Evolutionary conservation across 2,797 vertebrate genomes (phyloP), one percentile per base, ranked within the genome.

Genomic region (Oophaga sylvatica): DNA sequence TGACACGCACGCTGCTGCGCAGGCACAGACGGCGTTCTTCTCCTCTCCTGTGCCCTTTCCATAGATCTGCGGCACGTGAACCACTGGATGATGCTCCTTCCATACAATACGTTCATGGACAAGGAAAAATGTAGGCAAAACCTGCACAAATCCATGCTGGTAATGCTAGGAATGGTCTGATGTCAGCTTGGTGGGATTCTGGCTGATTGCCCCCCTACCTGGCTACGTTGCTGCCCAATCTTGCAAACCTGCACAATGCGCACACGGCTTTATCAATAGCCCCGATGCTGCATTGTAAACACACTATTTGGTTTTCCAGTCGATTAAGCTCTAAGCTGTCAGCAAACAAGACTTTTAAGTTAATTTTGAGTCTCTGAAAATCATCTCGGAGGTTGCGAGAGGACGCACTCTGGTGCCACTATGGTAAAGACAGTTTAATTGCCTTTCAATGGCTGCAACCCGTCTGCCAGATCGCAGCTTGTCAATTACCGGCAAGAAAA

Each of bases 261-360:
- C 93, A 94, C 94, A 91, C 80, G 90, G 94, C 95, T 95, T 93
- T 93, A 94, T 92, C 92, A 93, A 93, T 93, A 94, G 94, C 90
- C 90, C 90, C 90, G 59, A 90, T 88, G 90, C 94, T 94, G 95
- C 95, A 95, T 93, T 91, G 92, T 93, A 93, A 94, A 93, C 94
- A 92, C 95, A 95, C 95, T 94, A 93, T 95, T 96, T 95, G 94
- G 94, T 95, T 95, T 41, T 96, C 94, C 94, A 95, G 95, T 96
- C 95, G 96, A 96, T 96, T 95, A 95, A 95, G 95, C 95, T 95
- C 95, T 96, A 95, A 96, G 95, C 95, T 96, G 96, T 96, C 95
- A 94, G 96, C 95, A 96, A 96, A 96, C 95, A 96, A 94, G 94
- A 95, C 95, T 95, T 95, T 94, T 94, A 95, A 96, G 95, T 95